Conservation (phyloP, 2,113 vertebrate species). For the Echinops telfairi region DNA sequence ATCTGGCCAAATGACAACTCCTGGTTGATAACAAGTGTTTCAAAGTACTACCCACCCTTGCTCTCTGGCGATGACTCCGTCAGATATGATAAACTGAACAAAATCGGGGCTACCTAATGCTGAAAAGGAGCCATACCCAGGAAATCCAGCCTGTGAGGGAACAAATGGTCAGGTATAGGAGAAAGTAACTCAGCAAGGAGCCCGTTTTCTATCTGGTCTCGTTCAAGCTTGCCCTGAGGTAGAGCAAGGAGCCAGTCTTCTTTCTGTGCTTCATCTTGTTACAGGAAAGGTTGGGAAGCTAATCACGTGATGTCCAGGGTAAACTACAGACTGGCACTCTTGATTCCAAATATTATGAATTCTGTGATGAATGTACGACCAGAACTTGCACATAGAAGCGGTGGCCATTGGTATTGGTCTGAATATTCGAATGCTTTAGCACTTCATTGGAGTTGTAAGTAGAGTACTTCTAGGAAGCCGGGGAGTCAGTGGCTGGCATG, state of each 20-base stretch:
- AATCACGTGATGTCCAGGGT: background rate
- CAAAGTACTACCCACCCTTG: slow-evolving; percentile 14
- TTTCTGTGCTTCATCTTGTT: background rate
- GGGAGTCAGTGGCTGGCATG: too few species aligned
- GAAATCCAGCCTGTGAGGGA: too few species aligned
- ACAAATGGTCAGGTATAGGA: background rate
- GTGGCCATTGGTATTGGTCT: background rate
- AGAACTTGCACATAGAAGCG: background rate
- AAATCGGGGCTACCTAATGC: background rate
- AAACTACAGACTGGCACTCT: background rate
- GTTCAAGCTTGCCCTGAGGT: background rate
- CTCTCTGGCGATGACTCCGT: background rate
- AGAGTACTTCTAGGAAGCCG: background rate
- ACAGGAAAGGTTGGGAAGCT: background rate
- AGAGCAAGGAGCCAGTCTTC: background rate
- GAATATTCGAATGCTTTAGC: background rate
- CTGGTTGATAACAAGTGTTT: slow-evolving; percentile 48
- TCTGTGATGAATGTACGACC: background rate
- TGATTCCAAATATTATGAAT: background rate
- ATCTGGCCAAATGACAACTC: slow-evolving; percentile 25
- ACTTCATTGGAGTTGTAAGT: background rate
- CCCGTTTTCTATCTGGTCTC: background rate
- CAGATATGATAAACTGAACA: slow-evolving; percentile 15
- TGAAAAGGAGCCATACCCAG: background rate
- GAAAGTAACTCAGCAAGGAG: accelerated